Percentiles rank a stretch among this genome's conserved stretches.
These are phyloP conservation scores for Artibeus lituratus DNA, from an alignment of 2,797 vertebrate genomes.

Conservation along the genomic window DNA sequence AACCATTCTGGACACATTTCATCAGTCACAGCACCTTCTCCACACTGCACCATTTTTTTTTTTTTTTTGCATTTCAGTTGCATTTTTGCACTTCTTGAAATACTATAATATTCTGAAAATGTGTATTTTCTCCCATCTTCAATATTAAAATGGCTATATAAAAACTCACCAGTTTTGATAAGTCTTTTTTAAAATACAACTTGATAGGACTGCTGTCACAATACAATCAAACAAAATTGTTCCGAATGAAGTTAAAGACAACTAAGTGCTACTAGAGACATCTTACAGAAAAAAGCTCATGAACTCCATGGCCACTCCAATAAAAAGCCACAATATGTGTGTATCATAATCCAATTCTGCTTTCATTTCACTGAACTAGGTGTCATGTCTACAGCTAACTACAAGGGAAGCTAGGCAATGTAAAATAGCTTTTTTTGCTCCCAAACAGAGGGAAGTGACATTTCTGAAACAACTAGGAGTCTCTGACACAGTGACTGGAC, in stretches of 20 bases:
- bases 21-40: neutral
- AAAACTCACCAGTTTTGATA: neutral
- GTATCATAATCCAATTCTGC: neutral
- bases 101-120: neutral
- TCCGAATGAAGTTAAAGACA: neutral
- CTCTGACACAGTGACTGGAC: neutral
- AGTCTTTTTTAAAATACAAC: neutral
- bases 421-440: neutral
- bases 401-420: neutral
- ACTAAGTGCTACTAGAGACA: neutral
- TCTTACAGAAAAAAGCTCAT: neutral
- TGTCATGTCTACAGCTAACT: neutral
- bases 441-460: neutral
- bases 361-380: neutral
- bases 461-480: neutral
- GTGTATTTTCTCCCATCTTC: neutral
- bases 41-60: neutral
- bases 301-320: neutral
- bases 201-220: neutral
- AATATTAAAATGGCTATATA: neutral
- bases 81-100: neutral
- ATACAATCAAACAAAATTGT: neutral
- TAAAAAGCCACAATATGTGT: neutral
- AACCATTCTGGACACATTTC: neutral
- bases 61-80: neutral